phyloP scores from a whole-genome alignment of 2,888 invertebrate genomes.

The Tethea ocularis region DNA sequence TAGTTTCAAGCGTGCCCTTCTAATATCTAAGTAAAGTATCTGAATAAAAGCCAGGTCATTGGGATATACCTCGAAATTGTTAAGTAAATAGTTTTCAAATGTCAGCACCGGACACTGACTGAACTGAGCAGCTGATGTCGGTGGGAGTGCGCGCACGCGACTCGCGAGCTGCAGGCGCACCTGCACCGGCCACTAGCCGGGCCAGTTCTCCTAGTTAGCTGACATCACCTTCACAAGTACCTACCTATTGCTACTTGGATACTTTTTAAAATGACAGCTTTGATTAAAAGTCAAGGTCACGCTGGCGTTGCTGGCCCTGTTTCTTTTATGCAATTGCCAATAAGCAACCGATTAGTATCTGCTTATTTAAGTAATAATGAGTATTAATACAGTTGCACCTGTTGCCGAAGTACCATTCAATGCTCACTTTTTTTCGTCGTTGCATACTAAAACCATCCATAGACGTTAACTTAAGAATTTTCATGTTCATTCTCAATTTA shows the following conservation, averaged over 20 bases:
- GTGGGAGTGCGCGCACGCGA: conserved; percentile 42
- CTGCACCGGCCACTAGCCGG: conserved; percentile 51
- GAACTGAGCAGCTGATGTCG: conserved; percentile 36
- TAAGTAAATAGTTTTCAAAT: conserved; percentile 39
- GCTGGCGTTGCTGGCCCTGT: conserved; percentile 22
- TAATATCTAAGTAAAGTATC: neutral
- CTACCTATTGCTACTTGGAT: conserved; percentile 21
- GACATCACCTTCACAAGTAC: conserved; percentile 38
- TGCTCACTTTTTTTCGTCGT: neutral
- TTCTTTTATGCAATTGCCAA: conserved; percentile 21
- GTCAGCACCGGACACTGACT: conserved; percentile 27
- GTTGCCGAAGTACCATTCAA: neutral
- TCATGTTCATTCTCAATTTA: neutral
- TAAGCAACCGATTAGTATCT: conserved; percentile 11
- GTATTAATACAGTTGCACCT: neutral
- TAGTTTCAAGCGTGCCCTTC: neutral
- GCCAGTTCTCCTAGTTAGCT: conserved; percentile 38
- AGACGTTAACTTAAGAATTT: neutral
- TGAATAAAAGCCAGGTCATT: conserved; percentile 8
- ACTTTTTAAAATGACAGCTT: conserved; percentile 29
- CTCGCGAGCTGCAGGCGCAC: conserved; percentile 47
- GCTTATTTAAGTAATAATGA: neutral
- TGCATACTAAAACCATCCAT: no score
- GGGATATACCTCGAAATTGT: conserved; percentile 8
- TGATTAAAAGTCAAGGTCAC: conserved; percentile 40